Conservation (phyloP, 2,113 vertebrate genomes). For the Syngnathus floridae region DNA sequence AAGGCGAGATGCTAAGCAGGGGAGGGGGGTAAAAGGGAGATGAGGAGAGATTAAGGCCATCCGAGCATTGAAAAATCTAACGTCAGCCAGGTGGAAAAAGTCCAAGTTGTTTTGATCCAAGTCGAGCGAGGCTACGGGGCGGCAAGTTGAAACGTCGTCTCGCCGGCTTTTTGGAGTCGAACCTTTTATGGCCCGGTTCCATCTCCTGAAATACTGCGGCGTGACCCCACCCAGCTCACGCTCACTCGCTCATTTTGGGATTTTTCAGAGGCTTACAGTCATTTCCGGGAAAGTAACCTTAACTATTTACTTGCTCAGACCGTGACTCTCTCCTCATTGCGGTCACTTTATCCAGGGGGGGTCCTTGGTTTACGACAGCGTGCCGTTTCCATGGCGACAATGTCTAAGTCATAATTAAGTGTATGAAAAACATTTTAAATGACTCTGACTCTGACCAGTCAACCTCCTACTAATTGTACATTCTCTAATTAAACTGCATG, state of each 20-base stretch:
- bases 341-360: not conserved
- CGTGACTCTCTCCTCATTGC: not conserved
- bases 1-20: slow-evolving; percentile 48
- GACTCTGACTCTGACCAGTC: not conserved
- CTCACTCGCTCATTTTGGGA: slow-evolving; percentile 10
- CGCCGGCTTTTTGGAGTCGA: slow-evolving; percentile 42
- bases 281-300: slow-evolving; percentile 5
- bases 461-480: not conserved
- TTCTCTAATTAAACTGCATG: not conserved
- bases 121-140: slow-evolving; percentile 37
- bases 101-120: slow-evolving; percentile 50
- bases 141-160: slow-evolving; percentile 29
- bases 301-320: slow-evolving; percentile 1
- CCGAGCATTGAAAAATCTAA: slow-evolving; percentile 50
- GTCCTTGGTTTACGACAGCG: not conserved
- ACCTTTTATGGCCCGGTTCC: slow-evolving; percentile 52
- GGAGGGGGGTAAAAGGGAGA: slow-evolving; percentile 18
- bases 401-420: not conserved
- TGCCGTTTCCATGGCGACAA: not conserved
- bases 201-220: slow-evolving; percentile 61
- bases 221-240: slow-evolving; percentile 26
- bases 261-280: not conserved
- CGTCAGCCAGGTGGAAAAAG: slow-evolving; percentile 53
- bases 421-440: not conserved
- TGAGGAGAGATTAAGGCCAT: slow-evolving; percentile 49